A percentile compares a stretch with the other conserved stretches of the same genome.
Conservation (phyloP, 2,888 invertebrate species). For the Drosophila leonis region DNA sequence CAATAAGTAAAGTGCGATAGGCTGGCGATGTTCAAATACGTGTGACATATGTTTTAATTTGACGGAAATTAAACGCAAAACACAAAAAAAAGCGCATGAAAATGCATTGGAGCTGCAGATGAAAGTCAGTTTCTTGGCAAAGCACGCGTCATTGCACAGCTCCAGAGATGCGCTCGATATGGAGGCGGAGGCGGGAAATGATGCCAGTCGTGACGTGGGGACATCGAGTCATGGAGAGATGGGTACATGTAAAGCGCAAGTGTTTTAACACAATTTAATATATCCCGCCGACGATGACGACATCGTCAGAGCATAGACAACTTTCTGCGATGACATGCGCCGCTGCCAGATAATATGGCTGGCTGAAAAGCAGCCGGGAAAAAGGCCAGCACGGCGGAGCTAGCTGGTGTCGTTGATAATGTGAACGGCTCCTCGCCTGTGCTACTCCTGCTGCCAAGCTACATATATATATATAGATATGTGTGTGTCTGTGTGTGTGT, state of each 20-base stretch:
- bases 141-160: constrained; percentile 64
- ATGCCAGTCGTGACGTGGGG: neutral
- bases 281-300: constrained; percentile 47
- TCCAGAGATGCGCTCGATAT: constrained; percentile 14
- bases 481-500: constrained; percentile 1
- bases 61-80: constrained; percentile 58
- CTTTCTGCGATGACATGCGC: constrained; percentile 40
- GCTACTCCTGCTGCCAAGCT: neutral
- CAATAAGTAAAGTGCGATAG: constrained; percentile 30
- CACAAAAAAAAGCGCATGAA: constrained; percentile 4
- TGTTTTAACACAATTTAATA: constrained; percentile 63
- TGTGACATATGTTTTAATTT: constrained; percentile 63
- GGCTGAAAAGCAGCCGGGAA: constrained; percentile 26
- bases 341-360: constrained; percentile 42
- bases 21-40: constrained; percentile 11
- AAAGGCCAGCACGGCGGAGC: constrained; percentile 3
- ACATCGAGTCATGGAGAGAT: neutral
- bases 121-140: constrained; percentile 66
- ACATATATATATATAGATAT: neutral
- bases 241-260: constrained; percentile 48
- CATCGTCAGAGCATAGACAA: constrained; percentile 24
- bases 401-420: constrained; percentile 32
- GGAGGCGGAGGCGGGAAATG: neutral
- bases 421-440: constrained; percentile 6
- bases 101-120: constrained; percentile 19